Evolutionary conservation across 2,888 invertebrate genomes (phyloP), one percentile per base, ranked within the genome.

Genomic region (Epicampocera succincta): DNA sequence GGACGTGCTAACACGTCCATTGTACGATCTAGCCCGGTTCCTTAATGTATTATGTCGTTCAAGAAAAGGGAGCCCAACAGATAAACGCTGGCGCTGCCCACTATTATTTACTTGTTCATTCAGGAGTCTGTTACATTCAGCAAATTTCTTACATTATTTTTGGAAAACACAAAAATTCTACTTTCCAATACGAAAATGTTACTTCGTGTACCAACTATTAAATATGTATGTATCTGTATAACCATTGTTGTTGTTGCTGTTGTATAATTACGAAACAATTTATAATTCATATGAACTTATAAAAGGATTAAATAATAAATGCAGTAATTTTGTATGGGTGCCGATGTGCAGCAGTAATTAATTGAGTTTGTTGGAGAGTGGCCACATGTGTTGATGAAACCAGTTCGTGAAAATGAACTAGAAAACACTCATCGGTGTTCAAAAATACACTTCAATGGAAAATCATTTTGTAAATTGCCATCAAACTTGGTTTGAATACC

Each of bases 231-330:
- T n/a, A 0, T 13, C 71, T 48, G 46, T 71, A 48, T 8, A 60
- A n/a, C 13, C 40, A 68, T 19, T 17, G 40, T 58, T n/a, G n/a
- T n/a, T n/a, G n/a, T 42, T 74, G 42, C 61, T 52, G 42, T 65
- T 58, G 71, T 72, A 65, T 75, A 66, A 66, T 72, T 71, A 40
- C 46, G 69, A 71, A 66, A 52, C 71, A 71, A 71, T 80, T 80
- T 75, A 52, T 75, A 71, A 71, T 80, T 80, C 71, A 46, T 66
- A 52, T 54, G 54, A 52, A 66, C 65, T 80, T 75, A 52, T 60
- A 40, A 71, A 61, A 54, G 80, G 75, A 80, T 80, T 71, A 71
- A 66, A 75, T 21, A 71, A 17, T 60, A 68, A 68, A 71, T 63
- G 46, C 29, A 9, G 29, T 63, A 46, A 65, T 21, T 52, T 58